A percentile compares a stretch with the other conserved stretches of the same genome.
These are phyloP conservation scores for Myathropa florea DNA, from an alignment of 2,888 invertebrate genomes.

Conservation along the genomic window DNA sequence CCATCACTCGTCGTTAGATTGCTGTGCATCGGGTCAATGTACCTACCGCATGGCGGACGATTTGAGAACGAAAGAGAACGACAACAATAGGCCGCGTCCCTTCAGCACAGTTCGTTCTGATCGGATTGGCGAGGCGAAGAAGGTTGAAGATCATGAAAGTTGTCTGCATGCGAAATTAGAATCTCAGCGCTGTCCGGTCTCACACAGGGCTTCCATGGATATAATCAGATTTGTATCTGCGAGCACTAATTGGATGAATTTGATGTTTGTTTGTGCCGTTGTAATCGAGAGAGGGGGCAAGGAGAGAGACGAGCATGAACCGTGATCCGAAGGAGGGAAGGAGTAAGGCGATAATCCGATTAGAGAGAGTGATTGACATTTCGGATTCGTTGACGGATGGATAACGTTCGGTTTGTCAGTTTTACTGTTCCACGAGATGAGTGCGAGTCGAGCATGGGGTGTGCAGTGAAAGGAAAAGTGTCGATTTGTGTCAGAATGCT, in stretches of 20 bases:
- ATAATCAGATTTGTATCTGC: conserved; percentile 55
- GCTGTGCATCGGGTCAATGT: conserved; percentile 52
- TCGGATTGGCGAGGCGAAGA: conserved; percentile 39
- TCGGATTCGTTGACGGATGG: conserved; percentile 20
- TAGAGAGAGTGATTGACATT: conserved; percentile 44
- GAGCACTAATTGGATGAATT: conserved; percentile 62
- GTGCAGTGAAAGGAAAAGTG: conserved; percentile 37
- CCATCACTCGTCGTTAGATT: conserved; percentile 48
- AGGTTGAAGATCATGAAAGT: conserved; percentile 63
- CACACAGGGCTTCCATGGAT: conserved; percentile 7
- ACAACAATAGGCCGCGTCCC: conserved; percentile 19
- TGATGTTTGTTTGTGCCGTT: conserved; percentile 28
- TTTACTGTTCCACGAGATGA: neutral
- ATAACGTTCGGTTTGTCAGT: neutral
- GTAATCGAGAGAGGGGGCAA: neutral
- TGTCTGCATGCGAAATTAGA: conserved; percentile 64
- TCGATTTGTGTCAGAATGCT: neutral
- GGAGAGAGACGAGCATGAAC: neutral
- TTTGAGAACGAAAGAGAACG: neutral
- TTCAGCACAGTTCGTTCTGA: conserved; percentile 3
- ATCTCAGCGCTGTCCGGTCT: conserved; percentile 6
- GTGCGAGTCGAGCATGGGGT: neutral
- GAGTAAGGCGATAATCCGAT: conserved; percentile 23
- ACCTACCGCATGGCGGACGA: conserved; percentile 36
- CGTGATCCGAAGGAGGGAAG: conserved; percentile 10